A percentile compares a stretch with the other conserved stretches of the same genome.
Conservation (phyloP, 2,888 invertebrate species). For the Thereva nobilitata region DNA sequence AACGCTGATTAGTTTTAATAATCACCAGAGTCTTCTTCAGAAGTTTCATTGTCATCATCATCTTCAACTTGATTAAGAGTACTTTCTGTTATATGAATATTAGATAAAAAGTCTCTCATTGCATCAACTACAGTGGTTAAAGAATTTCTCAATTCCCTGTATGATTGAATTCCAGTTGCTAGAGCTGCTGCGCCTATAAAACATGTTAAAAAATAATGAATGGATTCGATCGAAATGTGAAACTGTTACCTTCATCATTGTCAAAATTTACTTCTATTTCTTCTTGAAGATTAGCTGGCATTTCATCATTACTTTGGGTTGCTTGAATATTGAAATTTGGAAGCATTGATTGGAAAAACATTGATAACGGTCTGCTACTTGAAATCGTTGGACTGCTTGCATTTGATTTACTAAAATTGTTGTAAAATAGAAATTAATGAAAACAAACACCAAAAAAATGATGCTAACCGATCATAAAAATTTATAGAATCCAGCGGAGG, state of each 20-base stretch:
- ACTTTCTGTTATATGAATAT: slow-evolving; percentile 65
- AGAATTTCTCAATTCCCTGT: slow-evolving; percentile 63
- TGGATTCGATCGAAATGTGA: slow-evolving; percentile 46
- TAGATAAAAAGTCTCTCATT: slow-evolving; percentile 72
- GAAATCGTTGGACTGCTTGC: slow-evolving; percentile 51
- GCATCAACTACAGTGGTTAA: slow-evolving; percentile 71
- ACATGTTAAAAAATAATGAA: slow-evolving; percentile 8
- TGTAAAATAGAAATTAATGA: slow-evolving; percentile 10
- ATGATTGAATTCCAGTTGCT: slow-evolving; percentile 54
- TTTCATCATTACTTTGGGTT: slow-evolving; percentile 33
- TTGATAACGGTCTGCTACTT: slow-evolving; percentile 57
- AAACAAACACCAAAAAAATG: not conserved
- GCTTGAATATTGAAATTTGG: slow-evolving; percentile 65
- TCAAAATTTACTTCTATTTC: slow-evolving; percentile 42
- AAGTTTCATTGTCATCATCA: slow-evolving; percentile 60
- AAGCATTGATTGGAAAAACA: slow-evolving; percentile 74
- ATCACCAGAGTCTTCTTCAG: slow-evolving; percentile 61
- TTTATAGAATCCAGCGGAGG: slow-evolving; percentile 77
- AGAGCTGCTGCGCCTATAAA: slow-evolving; percentile 50
- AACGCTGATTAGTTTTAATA: slow-evolving; percentile 51
- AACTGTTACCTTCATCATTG: slow-evolving; percentile 46
- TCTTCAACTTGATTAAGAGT: slow-evolving; percentile 57
- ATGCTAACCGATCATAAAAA: slow-evolving; percentile 65
- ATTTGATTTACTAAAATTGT: slow-evolving; percentile 50
- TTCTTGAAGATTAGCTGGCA: slow-evolving; percentile 38